Percentiles rank a stretch among this genome's conserved stretches.
These are phyloP conservation scores for Myripristis murdjan DNA, from an alignment of 2,797 vertebrate species.

Conservation along the genomic window DNA sequence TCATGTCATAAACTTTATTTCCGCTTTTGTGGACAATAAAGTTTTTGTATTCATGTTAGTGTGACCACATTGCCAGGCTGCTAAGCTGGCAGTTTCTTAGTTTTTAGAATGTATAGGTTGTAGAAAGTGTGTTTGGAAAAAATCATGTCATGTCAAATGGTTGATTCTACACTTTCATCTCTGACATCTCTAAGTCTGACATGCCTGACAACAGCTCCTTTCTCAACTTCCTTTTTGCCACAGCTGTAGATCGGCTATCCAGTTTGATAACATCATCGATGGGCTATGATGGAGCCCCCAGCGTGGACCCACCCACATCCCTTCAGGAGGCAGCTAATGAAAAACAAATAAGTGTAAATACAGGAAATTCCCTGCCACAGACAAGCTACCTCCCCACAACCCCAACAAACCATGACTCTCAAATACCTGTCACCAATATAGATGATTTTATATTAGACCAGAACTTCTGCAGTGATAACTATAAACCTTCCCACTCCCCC, in stretches of 20 bases:
- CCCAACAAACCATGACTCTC: conserved; percentile 40
- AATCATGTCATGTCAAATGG: not conserved
- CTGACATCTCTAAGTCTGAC: not conserved
- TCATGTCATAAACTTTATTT: no score
- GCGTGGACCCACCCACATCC: conserved; percentile 54
- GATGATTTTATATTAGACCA: conserved; percentile 83
- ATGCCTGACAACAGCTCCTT: not conserved
- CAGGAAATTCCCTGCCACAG: conserved; percentile 22
- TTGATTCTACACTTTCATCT: not conserved
- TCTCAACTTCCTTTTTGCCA: conserved; percentile 36
- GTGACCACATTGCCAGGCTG: not conserved
- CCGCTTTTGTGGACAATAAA: no score
- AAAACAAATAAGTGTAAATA: conserved; percentile 45
- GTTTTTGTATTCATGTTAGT: conserved; percentile 1
- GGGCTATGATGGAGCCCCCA: conserved; percentile 69
- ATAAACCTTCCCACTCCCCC: conserved; percentile 13
- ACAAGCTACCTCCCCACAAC: conserved; percentile 26
- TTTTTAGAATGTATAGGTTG: not conserved
- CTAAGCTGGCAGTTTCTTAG: not conserved
- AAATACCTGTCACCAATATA: conserved; percentile 79
- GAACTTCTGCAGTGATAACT: conserved; percentile 45
- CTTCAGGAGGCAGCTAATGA: conserved; percentile 40
- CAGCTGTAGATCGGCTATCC: conserved; percentile 88
- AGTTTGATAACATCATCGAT: conserved; percentile 81
- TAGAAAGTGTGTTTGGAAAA: not conserved